Percentiles rank a stretch among this genome's conserved stretches.
phyloP scores from a whole-genome alignment of 2,113 vertebrate species.

The Tyto alba region DNA sequence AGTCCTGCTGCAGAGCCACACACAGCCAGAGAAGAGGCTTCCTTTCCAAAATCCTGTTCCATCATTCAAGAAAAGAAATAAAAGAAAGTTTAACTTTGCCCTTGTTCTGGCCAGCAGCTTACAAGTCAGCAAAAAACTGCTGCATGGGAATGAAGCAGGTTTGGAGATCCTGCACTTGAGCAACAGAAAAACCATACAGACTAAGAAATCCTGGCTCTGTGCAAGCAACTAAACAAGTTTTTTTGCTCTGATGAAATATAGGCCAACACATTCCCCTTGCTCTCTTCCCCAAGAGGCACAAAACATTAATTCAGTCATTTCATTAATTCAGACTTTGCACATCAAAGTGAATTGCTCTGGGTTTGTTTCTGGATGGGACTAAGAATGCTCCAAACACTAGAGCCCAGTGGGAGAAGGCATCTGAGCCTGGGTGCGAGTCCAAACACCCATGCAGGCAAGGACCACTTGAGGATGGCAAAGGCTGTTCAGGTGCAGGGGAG shows the following conservation, averaged over 20 bases:
- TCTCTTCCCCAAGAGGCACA: conserved; percentile 29
- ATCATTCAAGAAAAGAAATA: not conserved
- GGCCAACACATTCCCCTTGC: not conserved
- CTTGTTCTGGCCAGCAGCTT: not conserved
- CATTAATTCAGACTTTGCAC: conserved; percentile 56
- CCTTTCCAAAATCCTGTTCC: not conserved
- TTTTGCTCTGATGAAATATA: conserved; percentile 37
- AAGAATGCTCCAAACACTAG: not conserved
- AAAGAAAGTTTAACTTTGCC: not conserved
- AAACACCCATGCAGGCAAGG: rapidly evolving
- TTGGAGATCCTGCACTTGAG: not conserved
- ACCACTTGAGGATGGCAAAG: not conserved
- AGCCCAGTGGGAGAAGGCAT: not conserved
- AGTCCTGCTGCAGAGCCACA: not conserved
- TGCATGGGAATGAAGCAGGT: not conserved
- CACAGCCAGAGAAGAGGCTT: not conserved
- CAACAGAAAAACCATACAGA: not conserved
- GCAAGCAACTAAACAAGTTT: not conserved
- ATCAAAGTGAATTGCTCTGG: conserved; percentile 55
- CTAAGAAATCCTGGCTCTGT: not conserved
- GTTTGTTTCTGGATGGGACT: conserved; percentile 25
- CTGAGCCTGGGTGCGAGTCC: not conserved
- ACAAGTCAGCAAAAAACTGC: not conserved
- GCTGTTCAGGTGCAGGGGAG: not conserved
- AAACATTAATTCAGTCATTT: conserved; percentile 47